Conservation (phyloP, 1,140 invertebrate species). For the Medauroidea extradentata region DNA sequence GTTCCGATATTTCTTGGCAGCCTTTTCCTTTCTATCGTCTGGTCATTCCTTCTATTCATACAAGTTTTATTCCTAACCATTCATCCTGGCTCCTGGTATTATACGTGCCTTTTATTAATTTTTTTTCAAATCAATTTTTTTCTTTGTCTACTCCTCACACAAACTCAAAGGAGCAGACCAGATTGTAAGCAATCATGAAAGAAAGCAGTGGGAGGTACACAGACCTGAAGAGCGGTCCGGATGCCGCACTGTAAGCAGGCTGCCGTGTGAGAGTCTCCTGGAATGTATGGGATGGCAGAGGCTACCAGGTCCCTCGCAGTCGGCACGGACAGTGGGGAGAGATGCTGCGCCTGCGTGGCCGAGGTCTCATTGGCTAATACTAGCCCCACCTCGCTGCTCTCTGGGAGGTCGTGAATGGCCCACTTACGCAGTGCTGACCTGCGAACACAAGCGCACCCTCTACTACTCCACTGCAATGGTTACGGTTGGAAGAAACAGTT, state of each 20-base stretch:
- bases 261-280: conserved; percentile 41
- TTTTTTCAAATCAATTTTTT: too few species aligned
- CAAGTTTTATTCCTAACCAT: background rate
- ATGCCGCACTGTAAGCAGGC: conserved; percentile 50
- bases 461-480: too few species aligned
- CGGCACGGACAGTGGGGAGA: conserved; percentile 35
- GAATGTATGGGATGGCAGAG: conserved; percentile 48
- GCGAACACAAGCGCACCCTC: too few species aligned
- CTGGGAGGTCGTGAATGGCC: conserved; percentile 48
- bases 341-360: conserved; percentile 31
- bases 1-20: too few species aligned
- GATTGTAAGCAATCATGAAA: background rate
- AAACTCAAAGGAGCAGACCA: background rate
- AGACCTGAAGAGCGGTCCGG: conserved; percentile 45
- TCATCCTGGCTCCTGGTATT: background rate
- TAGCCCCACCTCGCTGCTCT: conserved; percentile 44
- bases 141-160: too few species aligned
- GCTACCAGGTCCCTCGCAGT: conserved; percentile 42
- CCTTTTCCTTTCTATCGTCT: background rate
- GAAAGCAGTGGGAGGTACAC: background rate
- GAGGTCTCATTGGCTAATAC: conserved; percentile 42
- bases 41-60: background rate
- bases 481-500: too few species aligned
- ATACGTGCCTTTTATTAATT: too few species aligned
- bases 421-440: conserved; percentile 52